Base-by-base conservation (phyloP, 2,797 vertebrate species). In the Mionectes olivaceus region DNA sequence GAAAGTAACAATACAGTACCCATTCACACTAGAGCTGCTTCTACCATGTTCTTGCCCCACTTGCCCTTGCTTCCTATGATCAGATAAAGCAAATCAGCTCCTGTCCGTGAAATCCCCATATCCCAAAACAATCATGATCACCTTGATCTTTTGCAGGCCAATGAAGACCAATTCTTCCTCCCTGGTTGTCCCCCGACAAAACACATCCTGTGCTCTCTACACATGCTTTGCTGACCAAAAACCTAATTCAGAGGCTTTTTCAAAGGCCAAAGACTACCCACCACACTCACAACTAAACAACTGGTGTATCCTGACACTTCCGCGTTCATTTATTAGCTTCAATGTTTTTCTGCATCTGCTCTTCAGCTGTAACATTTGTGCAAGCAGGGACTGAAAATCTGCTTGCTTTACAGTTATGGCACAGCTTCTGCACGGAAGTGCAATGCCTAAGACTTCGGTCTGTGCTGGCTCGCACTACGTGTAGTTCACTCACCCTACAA, bases 61-160 rank as follows among this genome's bases (percentile, higher is more conserved):
- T 61, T 0, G 0, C 12, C 57, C 46, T 89, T 0, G 0, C 8
- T 49, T 83, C n/a, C 33, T 74, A 7, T 19, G 13, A 49, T 74
- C 15, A 60, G 28, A 21, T 46, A 59, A 3, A 12, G n/a, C 22
- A 57, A 63, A 83, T 37, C 1, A 0, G 3, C 6, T 76, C 12
- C 11, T 25, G 60, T 33, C 39, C 33, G n/a, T 7, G 10, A 93
- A 83, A 89, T 43, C 19, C 12, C 28, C 39, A 12, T n/a, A 61
- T 33, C 46, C 28, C 7, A 55, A 78, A 91, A 86, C 7, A 44
- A 71, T 2, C 23, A 46, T 0, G 0, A 33, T 39, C 37, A 64
- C 11, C 33, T 57, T 27, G 8, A 6, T 6, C 9, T 43, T 78
- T 47, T 78, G 56, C 47, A 83, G 28, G 7, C 41, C 73, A 5